Evolutionary conservation across 53 echinoderm and acorn worm genomes (phyloP), one percentile per base, ranked within the genome.

Genomic region (Zoroaster sp.): DNA sequence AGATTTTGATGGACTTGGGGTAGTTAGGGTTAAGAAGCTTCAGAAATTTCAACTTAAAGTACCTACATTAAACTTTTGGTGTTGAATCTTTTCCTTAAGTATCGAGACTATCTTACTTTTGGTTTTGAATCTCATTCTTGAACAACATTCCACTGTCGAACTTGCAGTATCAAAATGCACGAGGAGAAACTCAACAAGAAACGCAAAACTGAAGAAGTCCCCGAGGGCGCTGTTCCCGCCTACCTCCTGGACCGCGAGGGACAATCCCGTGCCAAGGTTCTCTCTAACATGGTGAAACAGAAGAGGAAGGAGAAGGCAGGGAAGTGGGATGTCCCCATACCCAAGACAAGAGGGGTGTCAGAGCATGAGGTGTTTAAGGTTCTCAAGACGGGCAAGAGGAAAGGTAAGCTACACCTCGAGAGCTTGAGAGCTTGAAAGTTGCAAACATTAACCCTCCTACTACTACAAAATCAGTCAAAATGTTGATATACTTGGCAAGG

Each of bases 231-330:
- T 55, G 96, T 99, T 15, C 99, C 99, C 4, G 99, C 99, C 14
- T 99, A 99, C 73, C 92, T 99, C 39, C 86, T 99, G 79, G 99
- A 99, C 73, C 70, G 99, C 36, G 99, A 99, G 87, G 99, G 99
- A 33, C 99, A 99, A 69, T 90, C 91, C 4, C 67, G 99, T 28
- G 99, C 99, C 75, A 99, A 99, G 87, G 96, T 99, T 30, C 92
- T 99, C 17, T 99, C 99, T 59, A 99, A 99, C 74, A 99, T 99
- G 99, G 94, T 99, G 80, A 99, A 99, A 82, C 99, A 99, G 94
- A 99, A 99, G 75, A 80, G 99, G 77, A 96, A 99, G 65, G 96
- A 99, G 88, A 99, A 99, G 77, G 99, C 99, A 25, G 99, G 99
- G 67, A 99, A 99, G 72, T 99, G 99, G 99, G 99, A 99, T 38